Evolutionary conservation across 2,797 vertebrate species (phyloP).

Genomic region (Agapornis canus): DNA sequence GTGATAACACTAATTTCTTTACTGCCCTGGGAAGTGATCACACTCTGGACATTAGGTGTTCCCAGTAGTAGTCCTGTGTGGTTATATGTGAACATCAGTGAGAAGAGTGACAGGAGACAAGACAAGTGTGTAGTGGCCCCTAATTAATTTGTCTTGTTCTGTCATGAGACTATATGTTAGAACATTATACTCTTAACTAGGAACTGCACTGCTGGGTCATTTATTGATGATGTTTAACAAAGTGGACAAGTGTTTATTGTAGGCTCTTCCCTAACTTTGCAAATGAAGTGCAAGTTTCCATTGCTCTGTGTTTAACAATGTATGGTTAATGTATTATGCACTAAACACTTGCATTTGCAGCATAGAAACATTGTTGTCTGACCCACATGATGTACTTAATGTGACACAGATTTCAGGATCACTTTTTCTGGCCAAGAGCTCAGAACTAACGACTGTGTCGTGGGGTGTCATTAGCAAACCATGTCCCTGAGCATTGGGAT

Average conservation of each 20-base stretch:
- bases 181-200: background rate
- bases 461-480: background rate
- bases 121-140: background rate
- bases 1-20: conserved; percentile 26
- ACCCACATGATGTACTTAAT: background rate
- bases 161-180: background rate
- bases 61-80: background rate
- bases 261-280: background rate
- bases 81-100: background rate
- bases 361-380: background rate
- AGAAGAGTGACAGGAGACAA: conserved; percentile 1
- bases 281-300: background rate
- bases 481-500: background rate
- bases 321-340: conserved; percentile 15
- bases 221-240: conserved; percentile 48
- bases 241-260: conserved; percentile 52
- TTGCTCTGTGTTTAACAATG: background rate
- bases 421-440: background rate
- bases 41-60: conserved; percentile 18
- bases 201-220: background rate
- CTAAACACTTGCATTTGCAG: background rate
- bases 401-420: background rate
- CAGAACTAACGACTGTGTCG: background rate
- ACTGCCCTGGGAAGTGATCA: background rate
- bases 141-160: background rate